Base-by-base conservation (phyloP, 2,113 vertebrate genomes). In the Malurus alboscapulatus region DNA sequence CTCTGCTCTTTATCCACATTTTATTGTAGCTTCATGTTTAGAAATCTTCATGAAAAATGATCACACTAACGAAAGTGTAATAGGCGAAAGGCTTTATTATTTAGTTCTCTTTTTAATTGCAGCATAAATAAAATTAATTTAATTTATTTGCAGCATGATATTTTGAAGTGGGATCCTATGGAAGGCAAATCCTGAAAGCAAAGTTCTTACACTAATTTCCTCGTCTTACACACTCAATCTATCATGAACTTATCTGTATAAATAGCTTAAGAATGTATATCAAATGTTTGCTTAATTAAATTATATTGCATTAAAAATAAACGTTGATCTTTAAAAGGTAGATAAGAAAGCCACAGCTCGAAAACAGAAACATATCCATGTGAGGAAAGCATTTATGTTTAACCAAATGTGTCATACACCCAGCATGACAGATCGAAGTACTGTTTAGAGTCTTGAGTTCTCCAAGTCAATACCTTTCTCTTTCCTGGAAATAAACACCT, bases 291-390 rank as follows among this genome's bases (percentile, higher is more conserved):
- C 45, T 91, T 68, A 68, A 57, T 88, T 85, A 79, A 78, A 47
- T 86, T 80, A 27, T 22, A 53, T 73, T 57, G 36, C 50, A 69
- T 77, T 88, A 51, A 92, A 91, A 91, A 61, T 53, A 68, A 86
- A 57, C n/a, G 21, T 71, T 3, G 2, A 1, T 47, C 42, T 72
- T 26, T 67, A 66, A 66, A 69, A 76, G 32, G 20, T 30, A 78
- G 75, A 45, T 84, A 85, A 87, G 71, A 87, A 84, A 85, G 27
- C 32, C 3, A 2, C 26, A 83, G 27, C 44, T 73, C 48, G 14
- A 63, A 81, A 84, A 45, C 9, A 66, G 50, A 45, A 79, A 32
- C 16, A 53, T 18, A 17, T 83, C 6, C 19, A 5, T 45, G 2
- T 38, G 40, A 92, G 57, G 20, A 92, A 38, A 42, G 14, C 26